These are phyloP conservation scores for Cygnus buccinator DNA, from an alignment of 2,113 vertebrate species.

Conservation along the genomic window DNA sequence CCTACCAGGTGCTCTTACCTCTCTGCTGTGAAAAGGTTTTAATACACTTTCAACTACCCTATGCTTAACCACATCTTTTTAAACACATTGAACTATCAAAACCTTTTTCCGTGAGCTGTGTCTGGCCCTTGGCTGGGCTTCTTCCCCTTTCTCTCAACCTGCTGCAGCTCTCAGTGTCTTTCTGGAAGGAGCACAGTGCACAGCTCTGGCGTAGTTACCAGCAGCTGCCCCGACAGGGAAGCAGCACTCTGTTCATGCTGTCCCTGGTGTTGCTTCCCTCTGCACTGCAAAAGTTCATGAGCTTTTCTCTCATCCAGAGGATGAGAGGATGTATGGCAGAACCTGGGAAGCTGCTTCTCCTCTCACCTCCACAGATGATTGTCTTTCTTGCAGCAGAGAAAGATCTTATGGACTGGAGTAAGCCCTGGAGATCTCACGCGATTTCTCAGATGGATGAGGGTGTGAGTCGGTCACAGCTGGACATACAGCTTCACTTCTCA, in stretches of 20 bases:
- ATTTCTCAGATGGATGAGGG: not conserved
- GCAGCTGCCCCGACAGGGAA: accelerated
- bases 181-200: not conserved
- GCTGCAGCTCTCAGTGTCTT: not conserved
- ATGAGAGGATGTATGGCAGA: not conserved
- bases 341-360: not conserved
- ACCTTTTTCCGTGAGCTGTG: not conserved
- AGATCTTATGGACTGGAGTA: not conserved
- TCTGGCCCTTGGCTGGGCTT: not conserved
- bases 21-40: not conserved
- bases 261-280: not conserved
- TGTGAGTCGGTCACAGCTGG: not conserved
- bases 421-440: not conserved
- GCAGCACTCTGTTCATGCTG: not conserved
- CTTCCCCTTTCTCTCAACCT: not conserved
- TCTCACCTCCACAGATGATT: not conserved
- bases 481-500: not conserved
- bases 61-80: not conserved
- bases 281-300: accelerated
- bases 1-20: not conserved
- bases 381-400: not conserved
- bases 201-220: not conserved
- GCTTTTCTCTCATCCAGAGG: not conserved
- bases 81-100: not conserved
- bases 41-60: not conserved